Percentiles rank a stretch among this genome's conserved stretches.
Evolutionary conservation across 2,797 vertebrate genomes (phyloP).

Genomic region (Myioborus miniatus): DNA sequence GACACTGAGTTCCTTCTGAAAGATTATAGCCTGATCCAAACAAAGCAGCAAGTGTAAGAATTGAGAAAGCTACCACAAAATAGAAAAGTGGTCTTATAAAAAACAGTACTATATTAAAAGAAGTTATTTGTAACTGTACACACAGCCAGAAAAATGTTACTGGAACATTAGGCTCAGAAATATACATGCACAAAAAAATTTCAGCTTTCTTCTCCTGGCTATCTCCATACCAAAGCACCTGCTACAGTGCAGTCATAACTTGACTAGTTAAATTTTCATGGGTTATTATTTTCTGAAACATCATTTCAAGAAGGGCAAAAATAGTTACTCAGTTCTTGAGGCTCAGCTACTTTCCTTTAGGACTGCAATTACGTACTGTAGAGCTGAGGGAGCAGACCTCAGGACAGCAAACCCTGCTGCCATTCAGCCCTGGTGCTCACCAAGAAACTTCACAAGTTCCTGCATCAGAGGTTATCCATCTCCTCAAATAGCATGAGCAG

Average conservation of each 20-base stretch:
- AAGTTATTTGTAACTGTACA: neutral
- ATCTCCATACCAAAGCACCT: neutral
- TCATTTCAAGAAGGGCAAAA: neutral
- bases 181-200: neutral
- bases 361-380: fast-evolving
- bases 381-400: neutral
- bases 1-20: neutral
- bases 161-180: neutral
- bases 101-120: neutral
- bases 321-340: neutral
- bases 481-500: fast-evolving
- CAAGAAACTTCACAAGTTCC: neutral
- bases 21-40: neutral
- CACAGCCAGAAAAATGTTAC: neutral
- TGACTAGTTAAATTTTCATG: neutral
- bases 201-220: neutral
- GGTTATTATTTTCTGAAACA: neutral
- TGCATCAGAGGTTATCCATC: neutral
- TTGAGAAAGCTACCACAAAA: neutral
- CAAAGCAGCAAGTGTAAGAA: neutral
- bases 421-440: neutral
- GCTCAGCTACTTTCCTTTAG: neutral
- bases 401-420: neutral
- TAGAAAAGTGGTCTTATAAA: neutral
- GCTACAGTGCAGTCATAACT: neutral